These are phyloP conservation scores for Acrocephalus kingi DNA, from an alignment of 2,113 vertebrate genomes.

Conservation along the genomic window DNA sequence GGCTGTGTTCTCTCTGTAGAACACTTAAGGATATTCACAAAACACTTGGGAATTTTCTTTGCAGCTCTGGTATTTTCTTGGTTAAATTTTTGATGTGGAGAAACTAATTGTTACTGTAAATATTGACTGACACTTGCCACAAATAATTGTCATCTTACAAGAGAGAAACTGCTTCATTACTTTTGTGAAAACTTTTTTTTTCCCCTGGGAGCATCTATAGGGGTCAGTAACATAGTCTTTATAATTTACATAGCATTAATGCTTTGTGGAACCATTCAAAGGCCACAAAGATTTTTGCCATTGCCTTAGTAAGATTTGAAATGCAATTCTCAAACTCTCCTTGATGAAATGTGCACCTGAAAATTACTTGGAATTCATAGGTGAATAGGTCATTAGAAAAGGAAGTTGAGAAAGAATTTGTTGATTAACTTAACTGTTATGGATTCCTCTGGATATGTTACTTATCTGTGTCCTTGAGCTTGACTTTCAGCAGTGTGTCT, in stretches of 20 bases:
- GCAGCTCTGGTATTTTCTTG: not conserved
- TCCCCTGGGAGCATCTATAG: not conserved
- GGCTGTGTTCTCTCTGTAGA: not conserved
- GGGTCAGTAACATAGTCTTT: not conserved
- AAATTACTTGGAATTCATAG: not conserved
- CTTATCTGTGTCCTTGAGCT: not conserved
- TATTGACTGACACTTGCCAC: not conserved
- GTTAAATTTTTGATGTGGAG: not conserved
- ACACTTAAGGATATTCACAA: not conserved
- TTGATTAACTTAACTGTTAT: not conserved
- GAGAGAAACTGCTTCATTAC: not conserved
- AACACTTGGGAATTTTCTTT: not conserved
- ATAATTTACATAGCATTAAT: not conserved
- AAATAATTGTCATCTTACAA: not conserved
- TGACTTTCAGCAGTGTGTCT: not conserved
- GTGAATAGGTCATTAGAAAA: not conserved
- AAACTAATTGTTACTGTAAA: not conserved
- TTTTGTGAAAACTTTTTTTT: not conserved
- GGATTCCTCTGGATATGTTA: not conserved
- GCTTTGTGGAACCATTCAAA: not conserved
- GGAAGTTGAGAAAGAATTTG: not conserved
- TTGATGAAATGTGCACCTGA: not conserved
- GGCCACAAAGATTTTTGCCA: not conserved
- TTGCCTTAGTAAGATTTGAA: not conserved
- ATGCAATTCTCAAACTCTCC: not conserved